Evolutionary conservation across 2,113 vertebrate species (phyloP).

Genomic region (Sclerurus mexicanus): DNA sequence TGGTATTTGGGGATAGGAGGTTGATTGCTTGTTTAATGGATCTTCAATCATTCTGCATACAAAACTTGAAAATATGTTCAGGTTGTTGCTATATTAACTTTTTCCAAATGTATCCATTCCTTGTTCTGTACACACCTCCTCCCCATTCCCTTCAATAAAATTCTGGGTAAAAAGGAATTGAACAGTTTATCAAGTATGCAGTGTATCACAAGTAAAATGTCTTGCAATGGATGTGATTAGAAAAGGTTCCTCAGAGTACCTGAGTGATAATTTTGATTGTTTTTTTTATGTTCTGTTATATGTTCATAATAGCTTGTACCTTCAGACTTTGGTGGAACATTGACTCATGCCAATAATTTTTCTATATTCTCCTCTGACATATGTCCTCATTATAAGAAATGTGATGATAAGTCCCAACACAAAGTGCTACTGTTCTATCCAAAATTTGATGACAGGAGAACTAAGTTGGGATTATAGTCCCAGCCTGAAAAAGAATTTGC

Average conservation of each 20-base stretch:
- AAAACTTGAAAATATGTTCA: background rate
- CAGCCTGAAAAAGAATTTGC: background rate
- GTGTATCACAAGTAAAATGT: background rate
- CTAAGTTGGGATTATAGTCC: background rate
- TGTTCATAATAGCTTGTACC: background rate
- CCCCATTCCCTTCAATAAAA: background rate
- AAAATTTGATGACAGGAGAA: background rate
- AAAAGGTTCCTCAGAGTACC: background rate
- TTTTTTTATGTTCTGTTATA: background rate
- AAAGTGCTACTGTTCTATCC: background rate
- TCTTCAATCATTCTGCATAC: background rate
- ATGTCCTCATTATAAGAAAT: background rate
- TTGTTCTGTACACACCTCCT: background rate
- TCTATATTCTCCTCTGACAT: background rate
- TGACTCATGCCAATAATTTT: background rate
- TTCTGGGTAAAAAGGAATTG: background rate
- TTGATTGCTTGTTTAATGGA: background rate
- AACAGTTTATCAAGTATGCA: background rate
- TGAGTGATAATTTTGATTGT: background rate
- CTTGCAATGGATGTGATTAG: background rate
- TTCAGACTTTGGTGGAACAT: background rate
- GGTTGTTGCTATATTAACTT: background rate
- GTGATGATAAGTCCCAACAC: background rate
- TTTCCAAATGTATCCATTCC: background rate
- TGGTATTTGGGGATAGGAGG: background rate